phyloP scores from a whole-genome alignment of 2,113 vertebrate genomes.

The Onychostoma macrolepis region DNA sequence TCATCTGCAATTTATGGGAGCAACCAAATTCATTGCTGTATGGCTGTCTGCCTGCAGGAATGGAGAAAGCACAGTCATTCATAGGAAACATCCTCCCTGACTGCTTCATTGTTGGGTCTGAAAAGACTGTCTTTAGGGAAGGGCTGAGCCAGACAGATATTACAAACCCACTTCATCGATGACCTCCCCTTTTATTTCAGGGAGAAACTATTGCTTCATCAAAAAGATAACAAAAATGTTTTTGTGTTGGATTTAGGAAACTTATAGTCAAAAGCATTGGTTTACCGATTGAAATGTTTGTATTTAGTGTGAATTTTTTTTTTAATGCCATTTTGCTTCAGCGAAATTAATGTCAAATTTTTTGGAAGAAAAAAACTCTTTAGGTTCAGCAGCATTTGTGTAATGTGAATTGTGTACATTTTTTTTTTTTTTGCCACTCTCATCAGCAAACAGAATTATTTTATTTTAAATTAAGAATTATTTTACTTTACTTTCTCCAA shows the following conservation, averaged over 20 bases:
- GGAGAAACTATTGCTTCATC: background rate
- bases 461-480: background rate
- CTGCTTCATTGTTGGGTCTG: constrained; percentile 12
- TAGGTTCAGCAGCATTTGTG: background rate
- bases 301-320: background rate
- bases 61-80: constrained; percentile 29
- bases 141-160: background rate
- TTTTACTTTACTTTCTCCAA: no score
- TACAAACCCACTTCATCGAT: background rate
- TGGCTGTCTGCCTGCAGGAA: background rate
- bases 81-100: constrained; percentile 18
- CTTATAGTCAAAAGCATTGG: background rate
- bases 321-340: background rate
- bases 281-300: background rate
- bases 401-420: background rate
- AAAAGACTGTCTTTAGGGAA: constrained; percentile 6
- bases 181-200: background rate
- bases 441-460: background rate
- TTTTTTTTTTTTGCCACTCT: background rate
- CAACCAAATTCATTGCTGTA: constrained; percentile 22
- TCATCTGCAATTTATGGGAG: constrained; percentile 36
- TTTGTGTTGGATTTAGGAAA: background rate
- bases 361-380: background rate
- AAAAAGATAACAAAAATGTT: background rate
- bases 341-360: background rate